Conservation (phyloP, 2,113 vertebrate species). For the Oxyruncus cristatus region DNA sequence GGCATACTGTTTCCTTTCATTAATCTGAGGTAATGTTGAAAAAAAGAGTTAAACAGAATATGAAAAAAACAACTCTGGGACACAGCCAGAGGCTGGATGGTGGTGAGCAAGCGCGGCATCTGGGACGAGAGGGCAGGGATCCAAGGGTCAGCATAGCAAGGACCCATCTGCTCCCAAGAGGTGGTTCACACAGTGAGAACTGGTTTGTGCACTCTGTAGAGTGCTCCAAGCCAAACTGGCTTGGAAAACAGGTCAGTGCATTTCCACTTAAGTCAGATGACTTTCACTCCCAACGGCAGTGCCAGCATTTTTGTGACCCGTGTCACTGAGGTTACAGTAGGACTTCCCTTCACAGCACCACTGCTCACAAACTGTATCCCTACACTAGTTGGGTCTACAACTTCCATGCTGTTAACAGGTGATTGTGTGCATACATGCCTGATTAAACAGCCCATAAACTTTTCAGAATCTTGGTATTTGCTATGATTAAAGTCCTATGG, state of each 20-base stretch:
- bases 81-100: not conserved
- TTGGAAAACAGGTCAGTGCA: not conserved
- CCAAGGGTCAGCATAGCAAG: rapidly evolving
- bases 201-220: not conserved
- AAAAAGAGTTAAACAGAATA: not conserved
- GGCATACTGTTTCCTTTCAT: not conserved
- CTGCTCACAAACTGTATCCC: not conserved
- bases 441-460: not conserved
- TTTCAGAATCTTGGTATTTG: not conserved
- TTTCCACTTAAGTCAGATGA: slow-evolving; percentile 1
- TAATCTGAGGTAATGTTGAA: not conserved
- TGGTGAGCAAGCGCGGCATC: rapidly evolving
- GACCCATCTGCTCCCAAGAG: rapidly evolving
- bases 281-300: not conserved
- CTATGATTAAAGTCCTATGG: not conserved
- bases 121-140: rapidly evolving
- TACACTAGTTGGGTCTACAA: rapidly evolving
- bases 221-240: not conserved
- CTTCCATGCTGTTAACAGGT: not conserved
- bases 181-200: not conserved
- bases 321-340: not conserved
- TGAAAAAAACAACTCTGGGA: not conserved
- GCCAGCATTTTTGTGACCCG: not conserved
- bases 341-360: not conserved
- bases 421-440: not conserved